These are phyloP conservation scores for Gouania willdenowi DNA, from an alignment of 2,797 vertebrate species.

Conservation along the genomic window DNA sequence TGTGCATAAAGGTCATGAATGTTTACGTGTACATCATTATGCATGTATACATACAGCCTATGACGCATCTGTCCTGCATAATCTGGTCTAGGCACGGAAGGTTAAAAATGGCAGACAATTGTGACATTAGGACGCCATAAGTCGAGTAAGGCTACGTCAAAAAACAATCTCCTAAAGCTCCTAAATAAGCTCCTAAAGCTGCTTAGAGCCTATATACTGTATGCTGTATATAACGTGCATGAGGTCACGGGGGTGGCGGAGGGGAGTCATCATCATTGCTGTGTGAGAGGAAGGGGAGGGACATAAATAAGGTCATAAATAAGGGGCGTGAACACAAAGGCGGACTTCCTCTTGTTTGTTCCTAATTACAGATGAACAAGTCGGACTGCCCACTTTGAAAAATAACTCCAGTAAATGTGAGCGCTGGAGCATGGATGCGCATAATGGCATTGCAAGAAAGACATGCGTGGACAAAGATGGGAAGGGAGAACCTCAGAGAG, in stretches of 20 bases:
- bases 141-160: slow-evolving; percentile 5
- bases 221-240: slow-evolving; percentile 2
- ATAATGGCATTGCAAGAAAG: slow-evolving; percentile 46
- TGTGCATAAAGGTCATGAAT: slow-evolving; percentile 21
- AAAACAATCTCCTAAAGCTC: slow-evolving; percentile 31
- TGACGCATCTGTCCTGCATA: not conserved
- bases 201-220: slow-evolving; percentile 11
- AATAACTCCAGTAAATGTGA: slow-evolving; percentile 31
- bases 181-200: slow-evolving; percentile 18
- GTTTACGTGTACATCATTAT: not conserved
- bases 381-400: slow-evolving; percentile 12
- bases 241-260: not conserved
- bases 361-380: slow-evolving; percentile 23
- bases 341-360: slow-evolving; percentile 10
- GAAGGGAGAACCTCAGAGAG: too few relatives aligned
- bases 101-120: slow-evolving; percentile 6
- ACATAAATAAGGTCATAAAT: slow-evolving; percentile 29
- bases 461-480: slow-evolving; percentile 34
- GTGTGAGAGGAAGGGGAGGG: not conserved
- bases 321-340: slow-evolving; percentile 19
- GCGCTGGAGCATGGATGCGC: slow-evolving; percentile 33
- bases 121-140: not conserved
- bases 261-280: not conserved
- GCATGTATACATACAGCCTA: not conserved
- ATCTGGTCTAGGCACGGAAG: slow-evolving; percentile 7